Percentiles rank a stretch among this genome's conserved stretches.
Conservation (phyloP, 2,888 invertebrate genomes). For the Parnassius smintheus region DNA sequence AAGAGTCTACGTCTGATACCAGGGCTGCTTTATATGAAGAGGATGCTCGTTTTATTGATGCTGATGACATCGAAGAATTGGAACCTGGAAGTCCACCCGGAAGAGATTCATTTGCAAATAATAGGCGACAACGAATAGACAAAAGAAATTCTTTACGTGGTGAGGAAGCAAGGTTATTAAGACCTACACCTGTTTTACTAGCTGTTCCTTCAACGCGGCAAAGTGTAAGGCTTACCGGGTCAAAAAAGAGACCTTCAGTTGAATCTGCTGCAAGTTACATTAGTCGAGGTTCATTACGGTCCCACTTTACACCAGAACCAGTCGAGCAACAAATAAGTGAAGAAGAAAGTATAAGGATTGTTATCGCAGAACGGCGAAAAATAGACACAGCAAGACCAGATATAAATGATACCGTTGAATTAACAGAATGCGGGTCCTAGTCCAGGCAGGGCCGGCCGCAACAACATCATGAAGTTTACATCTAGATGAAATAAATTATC, state of each 20-base stretch:
- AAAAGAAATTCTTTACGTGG: conserved; percentile 70
- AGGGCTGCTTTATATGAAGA: conserved; percentile 75
- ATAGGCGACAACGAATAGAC: conserved; percentile 69
- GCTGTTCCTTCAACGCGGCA: conserved; percentile 64
- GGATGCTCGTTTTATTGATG: conserved; percentile 80
- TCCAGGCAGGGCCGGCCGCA: conserved; percentile 79
- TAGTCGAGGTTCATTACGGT: conserved; percentile 46
- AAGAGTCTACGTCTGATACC: conserved; percentile 70
- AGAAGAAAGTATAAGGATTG: conserved; percentile 81
- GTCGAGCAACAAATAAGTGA: conserved; percentile 58
- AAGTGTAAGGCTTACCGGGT: conserved; percentile 48
- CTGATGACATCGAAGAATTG: conserved; percentile 78
- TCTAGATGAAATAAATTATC: conserved; percentile 49
- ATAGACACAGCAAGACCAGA: conserved; percentile 72
- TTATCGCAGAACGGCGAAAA: conserved; percentile 82
- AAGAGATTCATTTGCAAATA: conserved; percentile 75
- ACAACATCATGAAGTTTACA: conserved; percentile 76
- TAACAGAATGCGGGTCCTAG: conserved; percentile 74
- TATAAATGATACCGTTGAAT: conserved; percentile 62
- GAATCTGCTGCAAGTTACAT: conserved; percentile 56
- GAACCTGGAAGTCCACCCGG: conserved; percentile 72
- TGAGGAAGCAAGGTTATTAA: conserved; percentile 68
- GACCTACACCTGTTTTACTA: conserved; percentile 61
- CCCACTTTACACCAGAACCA: conserved; percentile 48
- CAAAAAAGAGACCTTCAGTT: conserved; percentile 56